These are phyloP conservation scores for Aphelocoma coerulescens DNA, from an alignment of 2,113 vertebrate genomes.

Conservation along the genomic window DNA sequence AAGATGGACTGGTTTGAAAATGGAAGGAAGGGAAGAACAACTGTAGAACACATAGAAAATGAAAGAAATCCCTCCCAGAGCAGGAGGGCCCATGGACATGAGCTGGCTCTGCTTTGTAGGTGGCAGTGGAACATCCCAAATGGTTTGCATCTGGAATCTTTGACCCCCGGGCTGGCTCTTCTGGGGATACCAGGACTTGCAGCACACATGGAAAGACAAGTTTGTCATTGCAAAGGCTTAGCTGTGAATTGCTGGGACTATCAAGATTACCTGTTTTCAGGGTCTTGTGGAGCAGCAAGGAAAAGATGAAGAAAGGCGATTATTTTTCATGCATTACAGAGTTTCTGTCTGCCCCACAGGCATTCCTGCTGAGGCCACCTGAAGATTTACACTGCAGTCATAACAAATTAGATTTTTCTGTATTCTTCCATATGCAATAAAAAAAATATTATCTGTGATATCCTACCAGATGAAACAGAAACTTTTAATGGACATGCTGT, in stretches of 20 bases:
- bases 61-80: not conserved
- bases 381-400: not conserved
- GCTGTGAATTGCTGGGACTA: not conserved
- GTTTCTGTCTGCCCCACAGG: not conserved
- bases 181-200: not conserved
- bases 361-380: not conserved
- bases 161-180: not conserved
- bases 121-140: not conserved
- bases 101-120: not conserved
- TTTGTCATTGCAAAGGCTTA: not conserved
- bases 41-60: not conserved
- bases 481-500: not conserved
- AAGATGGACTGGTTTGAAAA: not conserved
- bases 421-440: not conserved
- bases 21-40: not conserved
- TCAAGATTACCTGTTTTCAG: not conserved
- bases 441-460: not conserved
- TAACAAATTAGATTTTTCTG: not conserved
- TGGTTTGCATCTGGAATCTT: not conserved
- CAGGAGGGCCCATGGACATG: rapidly evolving
- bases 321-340: not conserved
- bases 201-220: not conserved
- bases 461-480: not conserved
- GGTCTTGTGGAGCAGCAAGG: not conserved
- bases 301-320: not conserved